Conservation (phyloP, 2,888 invertebrate species). For the Pammene fasciana region DNA sequence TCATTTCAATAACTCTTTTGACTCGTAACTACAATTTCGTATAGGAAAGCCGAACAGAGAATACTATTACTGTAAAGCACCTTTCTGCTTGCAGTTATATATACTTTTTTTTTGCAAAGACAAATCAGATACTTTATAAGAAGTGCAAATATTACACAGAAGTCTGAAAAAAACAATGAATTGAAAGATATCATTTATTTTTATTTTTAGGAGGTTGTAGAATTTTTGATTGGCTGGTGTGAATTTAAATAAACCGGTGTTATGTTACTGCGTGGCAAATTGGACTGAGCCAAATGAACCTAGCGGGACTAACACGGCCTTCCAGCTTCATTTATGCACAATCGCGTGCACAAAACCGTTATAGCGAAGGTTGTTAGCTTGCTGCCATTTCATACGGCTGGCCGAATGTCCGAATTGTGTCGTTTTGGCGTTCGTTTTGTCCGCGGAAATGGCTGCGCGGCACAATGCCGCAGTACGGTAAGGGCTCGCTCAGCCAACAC, state of each 20-base stretch:
- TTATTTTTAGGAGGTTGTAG: too few species aligned
- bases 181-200: too few species aligned
- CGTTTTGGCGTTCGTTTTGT: conserved; percentile 32
- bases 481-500: neutral
- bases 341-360: conserved; percentile 38
- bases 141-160: too few species aligned
- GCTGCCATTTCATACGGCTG: conserved; percentile 38
- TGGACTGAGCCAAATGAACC: conserved; percentile 26
- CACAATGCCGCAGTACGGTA: conserved; percentile 32
- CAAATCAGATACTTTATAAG: too few species aligned
- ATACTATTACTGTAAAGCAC: too few species aligned
- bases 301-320: conserved; percentile 27
- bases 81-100: too few species aligned
- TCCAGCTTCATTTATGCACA: conserved; percentile 41
- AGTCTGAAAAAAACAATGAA: too few species aligned
- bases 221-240: neutral
- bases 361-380: conserved; percentile 37
- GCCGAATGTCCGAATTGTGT: conserved; percentile 38
- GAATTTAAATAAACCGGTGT: conserved; percentile 6
- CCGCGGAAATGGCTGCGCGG: conserved; percentile 27
- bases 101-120: too few species aligned
- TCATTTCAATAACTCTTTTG: neutral
- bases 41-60: neutral
- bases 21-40: neutral
- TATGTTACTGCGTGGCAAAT: conserved; percentile 20